phyloP scores from a whole-genome alignment of 2,113 vertebrate species.

The Sterna hirundo region DNA sequence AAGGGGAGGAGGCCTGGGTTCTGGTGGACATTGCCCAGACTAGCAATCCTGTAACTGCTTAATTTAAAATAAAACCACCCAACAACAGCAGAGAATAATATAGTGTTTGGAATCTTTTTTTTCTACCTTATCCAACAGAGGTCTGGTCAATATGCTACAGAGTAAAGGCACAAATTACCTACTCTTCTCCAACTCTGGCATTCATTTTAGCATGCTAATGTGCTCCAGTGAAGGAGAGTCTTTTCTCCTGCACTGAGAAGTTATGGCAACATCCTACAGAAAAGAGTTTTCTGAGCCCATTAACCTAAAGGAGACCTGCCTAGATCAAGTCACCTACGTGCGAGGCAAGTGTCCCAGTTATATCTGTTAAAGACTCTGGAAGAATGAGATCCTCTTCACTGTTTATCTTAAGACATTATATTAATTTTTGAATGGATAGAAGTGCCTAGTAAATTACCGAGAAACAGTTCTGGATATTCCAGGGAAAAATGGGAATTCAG shows the following conservation, averaged over 20 bases:
- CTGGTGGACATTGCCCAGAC: not conserved
- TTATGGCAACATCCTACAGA: not conserved
- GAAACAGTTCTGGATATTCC: not conserved
- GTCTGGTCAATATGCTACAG: not conserved
- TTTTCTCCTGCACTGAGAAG: not conserved
- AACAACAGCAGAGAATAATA: not conserved
- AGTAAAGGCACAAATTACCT: not conserved
- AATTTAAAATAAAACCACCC: not conserved
- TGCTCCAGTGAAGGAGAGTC: not conserved
- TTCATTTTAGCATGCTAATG: not conserved
- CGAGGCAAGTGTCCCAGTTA: not conserved
- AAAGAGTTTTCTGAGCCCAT: not conserved
- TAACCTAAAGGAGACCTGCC: not conserved
- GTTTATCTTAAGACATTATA: not conserved
- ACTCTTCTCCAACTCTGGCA: not conserved
- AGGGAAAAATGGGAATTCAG: not conserved
- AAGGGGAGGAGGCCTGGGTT: not conserved
- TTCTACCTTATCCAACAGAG: not conserved
- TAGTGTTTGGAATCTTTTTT: not conserved
- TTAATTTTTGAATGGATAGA: not conserved
- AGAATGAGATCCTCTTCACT: not conserved
- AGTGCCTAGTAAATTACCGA: not conserved
- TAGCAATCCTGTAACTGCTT: not conserved
- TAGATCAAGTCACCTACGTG: not conserved
- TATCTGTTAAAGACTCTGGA: not conserved